These are phyloP conservation scores for Zeugodacus cucurbitae DNA, from an alignment of 1,140 invertebrate species.

Conservation along the genomic window DNA sequence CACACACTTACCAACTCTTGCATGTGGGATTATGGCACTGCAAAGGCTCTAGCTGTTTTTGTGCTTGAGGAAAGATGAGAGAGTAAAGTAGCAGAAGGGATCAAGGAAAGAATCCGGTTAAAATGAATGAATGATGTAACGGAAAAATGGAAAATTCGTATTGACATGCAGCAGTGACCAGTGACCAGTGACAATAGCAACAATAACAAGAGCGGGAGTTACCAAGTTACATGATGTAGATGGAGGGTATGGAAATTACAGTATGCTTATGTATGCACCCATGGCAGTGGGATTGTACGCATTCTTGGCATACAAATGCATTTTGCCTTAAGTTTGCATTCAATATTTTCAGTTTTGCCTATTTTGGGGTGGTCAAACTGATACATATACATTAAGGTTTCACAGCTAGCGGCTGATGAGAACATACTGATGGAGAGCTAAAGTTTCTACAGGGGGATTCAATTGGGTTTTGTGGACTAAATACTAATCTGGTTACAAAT, in stretches of 20 bases:
- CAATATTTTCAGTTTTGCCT: not conserved
- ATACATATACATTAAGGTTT: not conserved
- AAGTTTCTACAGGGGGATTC: not conserved
- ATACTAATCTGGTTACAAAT: too few relatives aligned
- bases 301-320: not conserved
- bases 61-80: not conserved
- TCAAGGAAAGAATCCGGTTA: not conserved
- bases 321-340: not conserved
- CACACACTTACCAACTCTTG: not conserved
- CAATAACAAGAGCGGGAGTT: not conserved
- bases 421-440: too few relatives aligned
- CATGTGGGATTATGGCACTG: not conserved
- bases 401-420: not conserved
- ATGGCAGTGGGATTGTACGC: not conserved
- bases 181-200: not conserved
- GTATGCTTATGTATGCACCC: not conserved
- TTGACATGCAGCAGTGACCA: not conserved
- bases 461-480: too few relatives aligned
- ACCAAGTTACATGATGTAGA: not conserved
- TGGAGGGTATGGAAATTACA: too few relatives aligned
- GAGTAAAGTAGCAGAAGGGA: not conserved
- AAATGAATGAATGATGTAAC: not conserved
- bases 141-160: not conserved
- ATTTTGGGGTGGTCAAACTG: not conserved
- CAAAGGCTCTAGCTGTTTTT: not conserved